Conservation (phyloP, 1,140 invertebrate species). For the Drosophila orosa region DNA sequence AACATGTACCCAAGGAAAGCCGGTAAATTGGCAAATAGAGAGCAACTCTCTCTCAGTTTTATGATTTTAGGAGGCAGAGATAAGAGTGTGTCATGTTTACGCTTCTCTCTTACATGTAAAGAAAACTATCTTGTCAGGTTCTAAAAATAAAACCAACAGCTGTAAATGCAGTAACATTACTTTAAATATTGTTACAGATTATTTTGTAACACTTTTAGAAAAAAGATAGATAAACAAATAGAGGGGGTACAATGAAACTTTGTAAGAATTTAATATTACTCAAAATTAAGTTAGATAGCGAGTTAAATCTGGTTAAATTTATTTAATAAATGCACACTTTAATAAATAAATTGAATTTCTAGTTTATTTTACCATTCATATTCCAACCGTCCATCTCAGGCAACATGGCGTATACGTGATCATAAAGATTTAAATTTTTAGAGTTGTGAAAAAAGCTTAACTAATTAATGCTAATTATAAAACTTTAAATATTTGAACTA, state of each 20-base stretch:
- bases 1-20: conserved; percentile 15
- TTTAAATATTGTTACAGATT: neutral
- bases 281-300: too few relatives aligned
- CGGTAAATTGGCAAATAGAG: conserved; percentile 45
- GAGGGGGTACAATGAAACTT: neutral
- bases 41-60: neutral
- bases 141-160: neutral
- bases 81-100: neutral
- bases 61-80: conserved; percentile 3
- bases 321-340: too few relatives aligned
- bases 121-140: neutral
- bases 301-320: too few relatives aligned
- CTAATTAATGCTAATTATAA: neutral
- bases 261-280: neutral
- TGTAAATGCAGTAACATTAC: neutral
- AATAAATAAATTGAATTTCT: too few relatives aligned
- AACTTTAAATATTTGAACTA: too few relatives aligned
- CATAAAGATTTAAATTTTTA: too few relatives aligned
- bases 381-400: neutral
- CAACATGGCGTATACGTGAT: conserved; percentile 1
- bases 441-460: neutral
- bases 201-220: neutral
- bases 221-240: too few relatives aligned
- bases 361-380: too few relatives aligned
- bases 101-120: conserved; percentile 6